Base-by-base conservation (phyloP, 2,888 invertebrate species). In the Zaprionus obscuricornis region DNA sequence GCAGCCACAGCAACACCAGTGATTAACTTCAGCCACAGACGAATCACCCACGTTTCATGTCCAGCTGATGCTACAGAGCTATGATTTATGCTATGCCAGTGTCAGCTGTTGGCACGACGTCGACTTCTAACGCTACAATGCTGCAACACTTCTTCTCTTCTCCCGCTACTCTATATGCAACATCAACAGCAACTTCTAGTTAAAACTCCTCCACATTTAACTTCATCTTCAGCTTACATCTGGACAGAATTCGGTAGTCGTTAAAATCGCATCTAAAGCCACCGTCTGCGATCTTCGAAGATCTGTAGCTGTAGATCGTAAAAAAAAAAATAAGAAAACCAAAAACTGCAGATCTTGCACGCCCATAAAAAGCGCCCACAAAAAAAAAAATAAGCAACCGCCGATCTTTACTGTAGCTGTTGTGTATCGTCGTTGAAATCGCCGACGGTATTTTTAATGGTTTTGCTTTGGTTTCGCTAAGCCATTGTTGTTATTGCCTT, bases 311-410 rank as follows among this genome's bases (percentile, higher is more conserved):
- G 18, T 11, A 22, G 81, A 79, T 40, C 46, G 29, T 49, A 24
- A 11, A 22, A 40, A 40, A 11, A 36, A 17, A 13, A 24, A 20
- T 1, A 37, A 37, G 1, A 8, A 37, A 20, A 22, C 50, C 36
- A 39, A 39, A 20, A 51, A 18, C 63, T 50, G 46, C 73, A 66
- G 55, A 74, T 74, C 70, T 69, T 67, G 66, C 62, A 82, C 81
- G 85, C 85, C 85, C 78, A 81, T 84, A 75, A 81, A 81, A 77
- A 70, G 62, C 69, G 65, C 58, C 74, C 63, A 69, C 74, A 60
- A 69, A 79, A 58, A n/a, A n/a, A n/a, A n/a, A n/a, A n/a, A n/a
- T n/a, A n/a, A n/a, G n/a, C n/a, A n/a, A n/a, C n/a, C n/a, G n/a
- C n/a, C 43, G 62, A 52, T 65, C 42, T 70, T 22, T 37, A 45